Evolutionary conservation across 2,797 vertebrate species (phyloP).

Genomic region (Poeciliopsis paucimaculata): DNA sequence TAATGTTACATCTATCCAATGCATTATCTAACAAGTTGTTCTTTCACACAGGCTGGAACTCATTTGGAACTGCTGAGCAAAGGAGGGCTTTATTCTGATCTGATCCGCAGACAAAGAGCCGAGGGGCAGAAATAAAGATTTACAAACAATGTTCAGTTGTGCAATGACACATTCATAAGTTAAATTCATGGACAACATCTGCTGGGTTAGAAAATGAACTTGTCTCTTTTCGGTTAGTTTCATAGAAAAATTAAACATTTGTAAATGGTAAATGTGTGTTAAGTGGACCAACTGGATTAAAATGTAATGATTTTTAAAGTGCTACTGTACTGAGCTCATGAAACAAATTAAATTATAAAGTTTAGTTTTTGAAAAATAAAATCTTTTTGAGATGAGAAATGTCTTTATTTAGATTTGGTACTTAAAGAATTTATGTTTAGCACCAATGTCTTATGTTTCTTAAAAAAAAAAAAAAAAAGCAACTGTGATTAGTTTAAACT

Average conservation of each 20-base stretch:
- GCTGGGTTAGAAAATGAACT: slow-evolving; percentile 29
- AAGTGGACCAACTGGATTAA: slow-evolving; percentile 51
- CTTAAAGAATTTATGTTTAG: not conserved
- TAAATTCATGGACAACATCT: slow-evolving; percentile 17
- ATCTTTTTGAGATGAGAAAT: not conserved
- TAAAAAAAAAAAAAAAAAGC: not conserved
- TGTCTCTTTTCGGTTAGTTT: slow-evolving; percentile 17
- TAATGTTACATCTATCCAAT: slow-evolving; percentile 12
- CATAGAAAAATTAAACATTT: slow-evolving; percentile 19
- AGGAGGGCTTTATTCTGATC: slow-evolving; percentile 88
- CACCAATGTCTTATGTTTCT: not conserved
- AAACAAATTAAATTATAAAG: not conserved
- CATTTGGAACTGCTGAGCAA: slow-evolving; percentile 86
- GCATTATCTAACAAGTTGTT: slow-evolving; percentile 36
- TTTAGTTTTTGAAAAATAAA: not conserved
- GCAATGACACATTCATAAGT: slow-evolving; percentile 18
- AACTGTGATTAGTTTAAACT: not conserved
- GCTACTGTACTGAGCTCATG: slow-evolving; percentile 39
- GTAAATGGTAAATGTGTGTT: slow-evolving; percentile 8
- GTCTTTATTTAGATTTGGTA: not conserved
- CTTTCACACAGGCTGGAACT: slow-evolving; percentile 82
- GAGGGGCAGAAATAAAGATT: slow-evolving; percentile 75
- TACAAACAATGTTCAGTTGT: slow-evolving; percentile 26
- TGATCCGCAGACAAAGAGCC: slow-evolving; percentile 86
- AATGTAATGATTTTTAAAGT: slow-evolving; percentile 13